Evolutionary conservation across 2,888 invertebrate species (phyloP).

Genomic region (Drosophila kokeensis): DNA sequence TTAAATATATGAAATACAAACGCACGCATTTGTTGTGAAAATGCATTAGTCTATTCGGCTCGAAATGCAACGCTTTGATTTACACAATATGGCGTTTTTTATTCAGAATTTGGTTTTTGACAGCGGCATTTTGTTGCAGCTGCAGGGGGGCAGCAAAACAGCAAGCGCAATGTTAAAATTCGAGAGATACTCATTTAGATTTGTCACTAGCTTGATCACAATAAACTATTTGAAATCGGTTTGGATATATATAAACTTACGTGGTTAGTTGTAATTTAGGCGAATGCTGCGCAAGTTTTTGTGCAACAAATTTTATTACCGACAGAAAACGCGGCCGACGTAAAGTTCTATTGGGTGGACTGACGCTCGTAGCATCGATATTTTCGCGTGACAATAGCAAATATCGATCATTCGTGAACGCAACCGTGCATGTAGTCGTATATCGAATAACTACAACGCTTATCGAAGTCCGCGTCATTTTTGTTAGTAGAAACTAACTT

Average conservation of each 20-base stretch:
- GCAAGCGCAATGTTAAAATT: constrained; percentile 17
- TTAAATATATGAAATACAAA: constrained; percentile 25
- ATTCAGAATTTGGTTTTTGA: constrained; percentile 59
- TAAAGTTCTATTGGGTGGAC: constrained; percentile 47
- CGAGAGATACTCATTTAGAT: constrained; percentile 19
- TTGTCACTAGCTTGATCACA: background rate
- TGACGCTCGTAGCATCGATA: constrained; percentile 57
- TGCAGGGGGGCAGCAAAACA: constrained; percentile 51
- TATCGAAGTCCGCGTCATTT: constrained; percentile 20
- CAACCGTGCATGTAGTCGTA: constrained; percentile 16
- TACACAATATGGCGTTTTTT: constrained; percentile 71
- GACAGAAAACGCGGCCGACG: constrained; percentile 63
- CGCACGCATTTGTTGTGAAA: constrained; percentile 3
- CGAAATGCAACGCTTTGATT: constrained; percentile 9
- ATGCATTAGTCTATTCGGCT: background rate
- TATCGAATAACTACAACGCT: constrained; percentile 14
- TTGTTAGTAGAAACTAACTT: background rate
- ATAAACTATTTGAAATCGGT: background rate
- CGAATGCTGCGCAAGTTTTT: constrained; percentile 40
- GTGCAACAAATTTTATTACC: constrained; percentile 34
- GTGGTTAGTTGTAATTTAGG: constrained; percentile 17
- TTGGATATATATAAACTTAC: constrained; percentile 41
- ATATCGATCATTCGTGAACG: constrained; percentile 7
- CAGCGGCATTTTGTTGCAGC: constrained; percentile 59
- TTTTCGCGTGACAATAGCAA: background rate